Percentiles rank a stretch among this genome's conserved stretches.
phyloP scores from a whole-genome alignment of 2,888 invertebrate genomes.

The Rotaria socialis region DNA sequence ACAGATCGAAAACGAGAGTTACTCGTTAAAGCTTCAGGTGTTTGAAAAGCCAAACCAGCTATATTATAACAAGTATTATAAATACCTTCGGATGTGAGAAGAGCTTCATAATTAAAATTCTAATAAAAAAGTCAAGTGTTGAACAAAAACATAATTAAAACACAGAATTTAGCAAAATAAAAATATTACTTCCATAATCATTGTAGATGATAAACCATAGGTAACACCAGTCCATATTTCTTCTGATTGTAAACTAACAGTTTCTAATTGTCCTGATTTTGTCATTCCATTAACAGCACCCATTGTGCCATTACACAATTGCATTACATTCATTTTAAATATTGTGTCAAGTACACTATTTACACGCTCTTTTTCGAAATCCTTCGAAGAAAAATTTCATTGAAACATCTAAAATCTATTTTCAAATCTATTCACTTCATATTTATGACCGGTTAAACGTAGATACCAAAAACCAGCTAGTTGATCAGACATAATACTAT shows the following conservation, averaged over 20 bases:
- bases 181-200: slow-evolving; percentile 43
- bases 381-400: slow-evolving; percentile 61
- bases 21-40: slow-evolving; percentile 44
- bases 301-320: slow-evolving; percentile 73
- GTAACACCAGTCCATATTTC: slow-evolving; percentile 46
- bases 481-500: slow-evolving; percentile 86
- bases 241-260: slow-evolving; percentile 50
- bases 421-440: slow-evolving; percentile 55
- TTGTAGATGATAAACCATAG: slow-evolving; percentile 38
- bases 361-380: slow-evolving; percentile 75
- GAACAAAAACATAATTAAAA: no score
- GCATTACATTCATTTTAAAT: slow-evolving; percentile 76
- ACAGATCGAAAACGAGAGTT: neutral
- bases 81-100: slow-evolving; percentile 42
- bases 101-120: slow-evolving; percentile 37
- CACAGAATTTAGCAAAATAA: neutral
- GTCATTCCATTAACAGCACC: slow-evolving; percentile 87
- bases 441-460: slow-evolving; percentile 66
- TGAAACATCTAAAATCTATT: neutral
- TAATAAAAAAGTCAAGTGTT: neutral
- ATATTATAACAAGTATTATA: slow-evolving; percentile 40
- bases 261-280: slow-evolving; percentile 61
- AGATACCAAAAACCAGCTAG: slow-evolving; percentile 85
- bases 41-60: slow-evolving; percentile 45
- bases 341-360: slow-evolving; percentile 70